These are phyloP conservation scores for Trachythela sp. DNA, from an alignment of 64 coral and sea anemone species.

Conservation along the genomic window DNA sequence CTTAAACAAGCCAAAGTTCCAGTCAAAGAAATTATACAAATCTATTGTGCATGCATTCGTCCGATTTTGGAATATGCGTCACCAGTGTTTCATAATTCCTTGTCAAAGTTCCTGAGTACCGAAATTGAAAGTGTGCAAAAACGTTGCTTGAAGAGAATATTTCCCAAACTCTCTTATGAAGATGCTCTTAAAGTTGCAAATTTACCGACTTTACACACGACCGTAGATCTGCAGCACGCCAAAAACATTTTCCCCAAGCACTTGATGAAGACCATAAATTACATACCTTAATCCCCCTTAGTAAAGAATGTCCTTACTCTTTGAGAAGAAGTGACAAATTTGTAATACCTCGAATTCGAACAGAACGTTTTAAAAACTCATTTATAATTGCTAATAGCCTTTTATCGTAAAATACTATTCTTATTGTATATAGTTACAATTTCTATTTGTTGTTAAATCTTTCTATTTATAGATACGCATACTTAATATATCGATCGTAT, in stretches of 20 bases:
- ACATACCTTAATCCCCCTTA: neutral
- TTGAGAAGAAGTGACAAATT: neutral
- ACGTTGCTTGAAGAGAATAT: neutral
- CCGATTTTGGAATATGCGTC: neutral
- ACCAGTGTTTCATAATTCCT: neutral
- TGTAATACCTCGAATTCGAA: neutral
- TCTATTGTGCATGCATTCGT: neutral
- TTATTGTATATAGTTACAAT: neutral
- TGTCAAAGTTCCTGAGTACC: neutral
- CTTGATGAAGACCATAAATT: neutral
- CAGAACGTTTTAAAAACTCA: neutral
- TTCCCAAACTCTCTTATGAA: neutral
- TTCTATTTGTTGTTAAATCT: too few relatives aligned
- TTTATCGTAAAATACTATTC: neutral
- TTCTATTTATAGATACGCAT: too few relatives aligned
- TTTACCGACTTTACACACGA: neutral
- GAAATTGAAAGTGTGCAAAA: slow-evolving; percentile 21
- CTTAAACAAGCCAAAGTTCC: neutral
- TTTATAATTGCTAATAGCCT: neutral
- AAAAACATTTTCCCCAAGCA: neutral
- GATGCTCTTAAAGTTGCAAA: neutral
- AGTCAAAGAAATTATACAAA: neutral
- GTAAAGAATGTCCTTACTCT: neutral
- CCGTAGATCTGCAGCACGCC: neutral
- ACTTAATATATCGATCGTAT: too few relatives aligned